phyloP scores from a whole-genome alignment of 2,113 vertebrate genomes.

The Oreocharis arfaki region DNA sequence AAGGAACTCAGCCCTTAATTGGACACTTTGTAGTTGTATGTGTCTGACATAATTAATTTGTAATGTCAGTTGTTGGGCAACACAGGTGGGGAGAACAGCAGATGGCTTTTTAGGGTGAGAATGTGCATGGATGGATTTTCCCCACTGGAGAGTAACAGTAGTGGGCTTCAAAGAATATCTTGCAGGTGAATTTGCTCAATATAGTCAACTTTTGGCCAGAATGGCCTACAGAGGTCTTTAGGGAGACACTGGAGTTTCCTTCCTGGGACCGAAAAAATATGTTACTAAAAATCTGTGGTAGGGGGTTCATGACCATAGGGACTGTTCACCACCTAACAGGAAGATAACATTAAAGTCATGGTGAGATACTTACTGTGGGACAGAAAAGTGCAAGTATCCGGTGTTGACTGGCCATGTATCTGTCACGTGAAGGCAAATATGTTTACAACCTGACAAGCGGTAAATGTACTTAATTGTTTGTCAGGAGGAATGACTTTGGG shows the following conservation, averaged over 20 bases:
- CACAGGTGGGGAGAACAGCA: not conserved
- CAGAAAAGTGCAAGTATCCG: not conserved
- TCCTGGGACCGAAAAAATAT: not conserved
- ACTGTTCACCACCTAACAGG: not conserved
- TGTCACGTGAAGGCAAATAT: not conserved
- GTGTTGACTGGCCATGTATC: not conserved
- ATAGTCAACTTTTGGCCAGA: not conserved
- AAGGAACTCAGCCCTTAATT: not conserved
- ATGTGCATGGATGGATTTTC: not conserved
- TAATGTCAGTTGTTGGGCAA: not conserved
- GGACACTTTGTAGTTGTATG: not conserved
- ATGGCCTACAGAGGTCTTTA: not conserved
- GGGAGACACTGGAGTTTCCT: not conserved
- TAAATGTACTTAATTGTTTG: not conserved
- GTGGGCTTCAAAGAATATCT: not conserved
- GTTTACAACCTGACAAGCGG: not conserved
- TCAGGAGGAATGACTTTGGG: not conserved
- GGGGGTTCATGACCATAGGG: rapidly evolving
- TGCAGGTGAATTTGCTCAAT: not conserved
- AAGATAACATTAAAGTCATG: not conserved
- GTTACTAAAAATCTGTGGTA: not conserved
- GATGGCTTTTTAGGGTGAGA: not conserved
- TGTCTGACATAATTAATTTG: not conserved
- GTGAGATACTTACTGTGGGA: not conserved
- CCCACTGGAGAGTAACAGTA: not conserved